Evolutionary conservation across 2,888 invertebrate species (phyloP), one percentile per base, ranked within the genome.

Genomic region (Geophilus truncorum): DNA sequence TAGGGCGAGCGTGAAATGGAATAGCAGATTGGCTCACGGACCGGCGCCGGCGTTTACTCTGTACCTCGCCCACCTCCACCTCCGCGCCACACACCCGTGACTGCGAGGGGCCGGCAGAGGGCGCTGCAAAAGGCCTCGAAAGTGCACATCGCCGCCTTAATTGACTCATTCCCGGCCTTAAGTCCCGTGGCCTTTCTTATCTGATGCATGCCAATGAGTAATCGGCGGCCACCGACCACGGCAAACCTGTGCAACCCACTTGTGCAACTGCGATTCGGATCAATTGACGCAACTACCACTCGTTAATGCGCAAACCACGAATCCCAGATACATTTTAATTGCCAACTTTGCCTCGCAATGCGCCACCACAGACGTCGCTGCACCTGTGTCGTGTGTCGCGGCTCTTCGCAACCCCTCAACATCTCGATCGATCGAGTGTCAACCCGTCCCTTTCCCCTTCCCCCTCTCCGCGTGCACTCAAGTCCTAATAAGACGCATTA

Each of bases 1-100:
- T n/a, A n/a, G n/a, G n/a, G n/a, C n/a, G n/a, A n/a, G 57, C 57
- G 57, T 57, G 57, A 57, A 57, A 57, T 57, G 57, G 57, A 57
- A 57, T 57, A 18, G 57, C 57, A 57, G 57, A 57, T 57, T 57
- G 57, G 57, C 36, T 40, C 36, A 9, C 36, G 36, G 15, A 57
- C 57, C 57, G 57, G 23, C 57, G 57, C 57, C 57, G 21, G 23
- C 57, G 57, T 57, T 23, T 18, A 23, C 18, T 40, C 57, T 57
- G n/a, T n/a, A n/a, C n/a, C n/a, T n/a, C n/a, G 57, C 57, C 57
- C 57, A 21, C 23, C 57, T 57, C 57, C 51, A 15, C 51, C 6
- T 9, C 51, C 51, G n/a, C n/a, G n/a, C 18, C n/a, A 15, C 51
- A n/a, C 57, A 1, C 18, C 21, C 7, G 57, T 7, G 57, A 57